Base-by-base conservation (phyloP, 2,888 invertebrate genomes). In the Spialia ferax region DNA sequence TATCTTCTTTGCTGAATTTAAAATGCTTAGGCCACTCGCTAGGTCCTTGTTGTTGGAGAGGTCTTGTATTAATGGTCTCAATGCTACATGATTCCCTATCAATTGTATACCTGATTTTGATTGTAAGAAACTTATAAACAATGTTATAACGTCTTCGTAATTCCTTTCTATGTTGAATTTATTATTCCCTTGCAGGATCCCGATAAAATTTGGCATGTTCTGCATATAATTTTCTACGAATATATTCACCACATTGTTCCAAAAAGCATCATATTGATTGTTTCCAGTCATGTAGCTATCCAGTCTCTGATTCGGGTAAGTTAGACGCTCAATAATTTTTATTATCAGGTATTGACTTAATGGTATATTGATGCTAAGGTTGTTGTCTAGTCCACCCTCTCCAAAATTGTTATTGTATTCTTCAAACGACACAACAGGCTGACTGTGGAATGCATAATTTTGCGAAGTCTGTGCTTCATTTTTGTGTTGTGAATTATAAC, bases 141-240 rank as follows among this genome's bases (percentile, higher is more conserved):
- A n/a, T n/a, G 38, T 38, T 38, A n/a, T n/a, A n/a, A n/a, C 38
- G 38, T 38, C 38, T 38, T 38, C 38, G 38, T 38, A 38, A n/a
- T 38, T 38, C n/a, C 6, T 38, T n/a, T n/a, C 5, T n/a, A 38
- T 38, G n/a, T 38, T 8, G 10, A 38, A 38, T n/a, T 6, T 32
- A 10, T 38, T 4, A 1, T n/a, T n/a, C 5, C 38, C 38, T n/a
- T 38, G 38, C n/a, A 38, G 38, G n/a, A n/a, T 5, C 5, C 38
- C n/a, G 0, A n/a, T 4, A 38, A 3, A n/a, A 4, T 38, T 11
- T 11, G 1, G 7, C 11, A n/a, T n/a, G n/a, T 32, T 32, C 2
- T 32, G 0, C 8, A 32, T 32, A n/a, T 38, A 38, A 5, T 2
- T 3, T 38, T 38, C 38, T 38, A 38, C 38, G n/a, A 38, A 38